A percentile compares a stretch with the other conserved stretches of the same genome.
These are phyloP conservation scores for Patiria miniata DNA, from an alignment of 35 echinoderm and acorn worm species.

Conservation along the genomic window DNA sequence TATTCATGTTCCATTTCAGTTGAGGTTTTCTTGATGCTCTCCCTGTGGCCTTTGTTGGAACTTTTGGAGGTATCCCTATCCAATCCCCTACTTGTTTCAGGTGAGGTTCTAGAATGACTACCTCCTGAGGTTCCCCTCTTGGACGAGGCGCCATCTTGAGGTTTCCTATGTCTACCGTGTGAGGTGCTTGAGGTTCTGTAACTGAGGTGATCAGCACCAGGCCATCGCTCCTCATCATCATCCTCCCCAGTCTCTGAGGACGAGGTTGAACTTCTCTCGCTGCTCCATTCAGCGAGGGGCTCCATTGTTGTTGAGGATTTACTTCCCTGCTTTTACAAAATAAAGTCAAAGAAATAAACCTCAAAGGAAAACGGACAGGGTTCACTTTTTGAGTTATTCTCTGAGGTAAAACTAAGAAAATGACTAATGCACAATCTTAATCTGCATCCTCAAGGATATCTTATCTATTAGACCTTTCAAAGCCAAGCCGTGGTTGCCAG, in stretches of 20 bases:
- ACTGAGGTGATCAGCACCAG: conserved; percentile 16
- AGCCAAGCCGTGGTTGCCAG: no score
- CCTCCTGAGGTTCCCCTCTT: background rate
- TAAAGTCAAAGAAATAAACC: background rate
- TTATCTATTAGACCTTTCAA: no score
- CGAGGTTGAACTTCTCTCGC: background rate
- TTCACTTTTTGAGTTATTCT: no score
- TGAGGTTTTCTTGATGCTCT: conserved; percentile 3
- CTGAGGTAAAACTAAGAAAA: no score
- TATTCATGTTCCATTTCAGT: background rate
- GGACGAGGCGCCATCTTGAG: background rate
- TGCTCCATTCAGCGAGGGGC: background rate
- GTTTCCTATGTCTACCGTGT: background rate
- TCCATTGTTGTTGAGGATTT: background rate
- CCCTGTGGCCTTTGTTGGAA: background rate
- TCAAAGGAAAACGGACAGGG: background rate
- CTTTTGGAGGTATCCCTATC: background rate
- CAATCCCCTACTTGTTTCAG: background rate
- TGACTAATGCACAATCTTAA: no score
- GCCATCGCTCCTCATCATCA: conserved; percentile 11
- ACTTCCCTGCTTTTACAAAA: background rate
- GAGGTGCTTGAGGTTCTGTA: background rate
- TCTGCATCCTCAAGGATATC: no score
- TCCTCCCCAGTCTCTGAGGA: background rate
- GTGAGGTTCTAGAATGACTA: background rate